Evolutionary conservation across 2,797 vertebrate genomes (phyloP), one percentile per base, ranked within the genome.

Genomic region (Leptatherina wallacei): DNA sequence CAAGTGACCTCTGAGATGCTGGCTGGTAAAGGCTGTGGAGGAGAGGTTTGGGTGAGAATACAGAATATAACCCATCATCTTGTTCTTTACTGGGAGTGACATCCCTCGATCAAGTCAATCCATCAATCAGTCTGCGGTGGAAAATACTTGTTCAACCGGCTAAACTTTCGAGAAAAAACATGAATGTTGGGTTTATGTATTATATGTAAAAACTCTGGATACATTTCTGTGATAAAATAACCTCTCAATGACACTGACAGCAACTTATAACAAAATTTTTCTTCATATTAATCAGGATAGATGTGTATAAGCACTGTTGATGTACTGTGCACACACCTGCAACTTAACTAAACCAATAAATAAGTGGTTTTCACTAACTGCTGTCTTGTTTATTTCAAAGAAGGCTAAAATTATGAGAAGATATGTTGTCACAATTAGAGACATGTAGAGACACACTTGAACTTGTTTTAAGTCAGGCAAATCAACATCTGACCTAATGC

Each of bases 1-100:
- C 79, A 76, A 68, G 69, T 71, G 73, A 92, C 91, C 91, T 89
- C 83, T 88, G 86, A 84, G 87, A 83, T 49, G 77, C 83, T 44
- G 12, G 79, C 56, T 77, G 65, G 80, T 35, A 69, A 38, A 67
- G 73, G 60, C 65, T 42, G 73, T 44, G 65, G 61, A 57, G 77
- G 71, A 59, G 71, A 80, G 60, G 57, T 75, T 83, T 85, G 57
- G 59, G 69, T 65, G 70, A 52, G 66, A 61, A 76, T 60, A 64
- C 69, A 68, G 73, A 89, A 84, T 85, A 87, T 85, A 74, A 78
- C 81, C 69, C 68, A 56, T 77, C 78, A 61, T 78, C 24, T 27
- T 27, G 24, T 85, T 89, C 60, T 80, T 84, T 85, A 77, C 72
- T 16, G 65, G 61, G 74, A 73, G 74, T 77, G 86, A 85, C 85